Percentiles rank a stretch among this genome's conserved stretches.
Evolutionary conservation across 2,888 invertebrate genomes (phyloP).

Genomic region (Steinernema carpocapsae): DNA sequence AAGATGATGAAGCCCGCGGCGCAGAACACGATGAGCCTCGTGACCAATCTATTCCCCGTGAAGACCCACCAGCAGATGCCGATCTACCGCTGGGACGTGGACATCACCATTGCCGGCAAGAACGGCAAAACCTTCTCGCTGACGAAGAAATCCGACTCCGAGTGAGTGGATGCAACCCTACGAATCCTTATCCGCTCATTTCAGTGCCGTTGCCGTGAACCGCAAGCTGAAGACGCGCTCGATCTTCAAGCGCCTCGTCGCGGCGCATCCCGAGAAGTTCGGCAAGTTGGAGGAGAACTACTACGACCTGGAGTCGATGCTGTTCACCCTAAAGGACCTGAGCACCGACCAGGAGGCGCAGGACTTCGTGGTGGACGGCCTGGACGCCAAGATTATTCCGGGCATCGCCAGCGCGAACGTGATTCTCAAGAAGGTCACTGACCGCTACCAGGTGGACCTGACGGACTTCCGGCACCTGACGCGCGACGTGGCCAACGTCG

Average conservation of each 20-base stretch:
- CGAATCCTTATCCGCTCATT: background rate
- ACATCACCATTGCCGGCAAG: background rate
- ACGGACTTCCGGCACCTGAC: conserved; percentile 23
- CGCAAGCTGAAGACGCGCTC: conserved; percentile 20
- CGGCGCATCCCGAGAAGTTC: background rate
- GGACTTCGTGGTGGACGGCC: background rate
- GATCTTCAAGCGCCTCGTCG: conserved; percentile 11
- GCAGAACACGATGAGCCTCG: background rate
- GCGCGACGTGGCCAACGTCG: background rate
- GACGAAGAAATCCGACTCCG: conserved; percentile 18
- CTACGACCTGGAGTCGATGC: conserved; percentile 38
- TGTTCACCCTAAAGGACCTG: conserved; percentile 36
- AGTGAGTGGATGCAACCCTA: background rate
- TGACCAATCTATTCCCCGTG: conserved; percentile 2
- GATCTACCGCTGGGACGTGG: conserved; percentile 31
- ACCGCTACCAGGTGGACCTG: conserved; percentile 16
- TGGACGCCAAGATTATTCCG: conserved; percentile 14
- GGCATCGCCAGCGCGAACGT: conserved; percentile 3
- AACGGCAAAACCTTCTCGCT: conserved; percentile 12
- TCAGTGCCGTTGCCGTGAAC: conserved; percentile 6
- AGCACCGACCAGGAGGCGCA: background rate
- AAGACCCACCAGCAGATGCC: conserved; percentile 16
- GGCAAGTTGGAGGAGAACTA: conserved; percentile 31
- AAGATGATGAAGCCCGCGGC: background rate
- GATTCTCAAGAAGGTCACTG: background rate